phyloP scores from a whole-genome alignment of 1,140 invertebrate genomes.

The Bombus terrestris region DNA sequence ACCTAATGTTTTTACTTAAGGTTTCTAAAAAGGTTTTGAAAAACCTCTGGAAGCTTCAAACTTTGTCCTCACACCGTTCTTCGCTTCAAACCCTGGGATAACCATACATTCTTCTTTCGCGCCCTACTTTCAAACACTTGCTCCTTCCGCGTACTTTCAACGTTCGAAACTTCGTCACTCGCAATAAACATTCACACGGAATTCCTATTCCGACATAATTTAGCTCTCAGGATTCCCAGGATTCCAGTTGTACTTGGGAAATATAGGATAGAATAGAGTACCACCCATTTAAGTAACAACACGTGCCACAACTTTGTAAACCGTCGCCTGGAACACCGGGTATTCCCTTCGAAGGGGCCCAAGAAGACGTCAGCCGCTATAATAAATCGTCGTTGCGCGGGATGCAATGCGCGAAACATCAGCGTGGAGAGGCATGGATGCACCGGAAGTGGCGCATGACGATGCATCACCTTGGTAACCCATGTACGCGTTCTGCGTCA shows the following conservation, averaged over 20 bases:
- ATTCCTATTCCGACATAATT: neutral
- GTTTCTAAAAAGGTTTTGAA: too few relatives aligned
- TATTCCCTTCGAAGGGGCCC: neutral
- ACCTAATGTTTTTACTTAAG: too few relatives aligned
- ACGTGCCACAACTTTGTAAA: neutral
- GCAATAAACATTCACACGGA: neutral
- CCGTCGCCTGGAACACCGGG: neutral
- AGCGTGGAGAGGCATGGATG: neutral
- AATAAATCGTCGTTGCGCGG: slow-evolving; percentile 39
- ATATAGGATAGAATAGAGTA: neutral
- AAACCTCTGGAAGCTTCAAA: too few relatives aligned
- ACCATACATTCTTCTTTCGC: too few relatives aligned
- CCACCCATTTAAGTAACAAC: neutral
- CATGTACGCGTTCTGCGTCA: slow-evolving; percentile 10
- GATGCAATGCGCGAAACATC: slow-evolving; percentile 25
- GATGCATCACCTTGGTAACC: slow-evolving; percentile 26
- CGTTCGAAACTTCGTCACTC: neutral
- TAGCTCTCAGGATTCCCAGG: neutral
- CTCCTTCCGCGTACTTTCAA: neutral
- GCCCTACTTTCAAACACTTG: too few relatives aligned
- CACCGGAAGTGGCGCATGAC: neutral
- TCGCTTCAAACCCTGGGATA: too few relatives aligned
- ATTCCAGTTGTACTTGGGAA: neutral
- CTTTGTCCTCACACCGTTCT: too few relatives aligned
- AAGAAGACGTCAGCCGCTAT: neutral